phyloP scores from a whole-genome alignment of 2,113 vertebrate species.

The Gila orcuttii region DNA sequence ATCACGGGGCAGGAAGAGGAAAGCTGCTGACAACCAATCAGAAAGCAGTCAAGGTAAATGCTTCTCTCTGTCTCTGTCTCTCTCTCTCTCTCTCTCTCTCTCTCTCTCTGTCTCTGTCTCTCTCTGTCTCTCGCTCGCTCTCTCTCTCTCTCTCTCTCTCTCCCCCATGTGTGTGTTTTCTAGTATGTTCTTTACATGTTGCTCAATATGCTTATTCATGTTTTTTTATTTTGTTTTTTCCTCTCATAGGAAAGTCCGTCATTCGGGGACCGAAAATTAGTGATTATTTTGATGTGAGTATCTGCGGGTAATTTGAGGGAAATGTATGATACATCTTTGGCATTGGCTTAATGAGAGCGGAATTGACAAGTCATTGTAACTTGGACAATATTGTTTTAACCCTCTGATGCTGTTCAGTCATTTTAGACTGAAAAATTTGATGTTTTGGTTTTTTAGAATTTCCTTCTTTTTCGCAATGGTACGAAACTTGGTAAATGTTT shows the following conservation, averaged over 20 bases:
- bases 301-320: background rate
- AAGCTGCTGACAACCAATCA: constrained; percentile 95
- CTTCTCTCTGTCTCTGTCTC: background rate
- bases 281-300: constrained; percentile 98
- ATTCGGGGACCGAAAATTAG: constrained; percentile 97
- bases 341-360: background rate
- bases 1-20: constrained; percentile 94
- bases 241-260: constrained; percentile 85
- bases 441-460: too few relatives aligned
- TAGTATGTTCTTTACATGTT: too few relatives aligned
- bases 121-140: background rate
- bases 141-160: background rate
- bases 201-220: background rate
- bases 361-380: background rate
- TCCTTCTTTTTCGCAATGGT: too few relatives aligned
- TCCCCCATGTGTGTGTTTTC: too few relatives aligned
- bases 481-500: too few relatives aligned
- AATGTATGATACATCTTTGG: background rate
- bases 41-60: constrained; percentile 96
- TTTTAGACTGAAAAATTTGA: too few relatives aligned
- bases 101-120: background rate
- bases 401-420: too few relatives aligned
- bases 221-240: background rate
- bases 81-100: constrained; percentile 5
- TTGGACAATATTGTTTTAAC: background rate